A percentile compares a stretch with the other conserved stretches of the same genome.
Conservation (phyloP, 2,113 vertebrate species). For the Bagarius yarrelli region DNA sequence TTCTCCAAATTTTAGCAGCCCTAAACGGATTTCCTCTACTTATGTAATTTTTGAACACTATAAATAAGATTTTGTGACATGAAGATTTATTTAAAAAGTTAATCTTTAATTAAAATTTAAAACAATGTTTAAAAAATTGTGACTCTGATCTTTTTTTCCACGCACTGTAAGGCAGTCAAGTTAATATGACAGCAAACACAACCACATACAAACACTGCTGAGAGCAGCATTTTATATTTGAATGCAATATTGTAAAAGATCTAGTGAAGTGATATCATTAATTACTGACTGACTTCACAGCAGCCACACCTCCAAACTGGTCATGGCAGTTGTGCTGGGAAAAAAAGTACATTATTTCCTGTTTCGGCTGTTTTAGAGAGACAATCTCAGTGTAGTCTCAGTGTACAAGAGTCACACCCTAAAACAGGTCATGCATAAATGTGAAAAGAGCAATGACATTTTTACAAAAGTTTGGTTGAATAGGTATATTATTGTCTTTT, state of each 20-base stretch:
- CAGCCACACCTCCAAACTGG: background rate
- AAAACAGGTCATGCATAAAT: too few relatives aligned
- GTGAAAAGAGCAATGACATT: too few relatives aligned
- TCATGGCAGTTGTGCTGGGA: background rate
- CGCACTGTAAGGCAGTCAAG: too few relatives aligned
- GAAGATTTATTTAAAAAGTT: background rate
- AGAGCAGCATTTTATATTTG: background rate
- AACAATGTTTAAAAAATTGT: background rate
- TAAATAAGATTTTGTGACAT: background rate
- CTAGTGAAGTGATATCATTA: background rate
- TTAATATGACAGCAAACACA: too few relatives aligned
- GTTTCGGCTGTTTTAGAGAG: background rate
- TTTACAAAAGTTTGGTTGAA: too few relatives aligned
- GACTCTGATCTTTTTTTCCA: too few relatives aligned
- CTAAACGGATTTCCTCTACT: background rate
- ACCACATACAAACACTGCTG: background rate
- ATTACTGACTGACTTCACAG: background rate
- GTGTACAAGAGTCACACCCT: too few relatives aligned
- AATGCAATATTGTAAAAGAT: background rate
- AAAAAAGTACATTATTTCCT: background rate
- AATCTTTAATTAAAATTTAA: background rate
- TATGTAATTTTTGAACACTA: background rate
- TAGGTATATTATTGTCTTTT: too few relatives aligned
- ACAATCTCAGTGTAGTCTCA: background rate
- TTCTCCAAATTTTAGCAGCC: background rate